Percentiles rank a stretch among this genome's conserved stretches.
Evolutionary conservation across 1,140 invertebrate genomes (phyloP).

Genomic region (Euura lappo): DNA sequence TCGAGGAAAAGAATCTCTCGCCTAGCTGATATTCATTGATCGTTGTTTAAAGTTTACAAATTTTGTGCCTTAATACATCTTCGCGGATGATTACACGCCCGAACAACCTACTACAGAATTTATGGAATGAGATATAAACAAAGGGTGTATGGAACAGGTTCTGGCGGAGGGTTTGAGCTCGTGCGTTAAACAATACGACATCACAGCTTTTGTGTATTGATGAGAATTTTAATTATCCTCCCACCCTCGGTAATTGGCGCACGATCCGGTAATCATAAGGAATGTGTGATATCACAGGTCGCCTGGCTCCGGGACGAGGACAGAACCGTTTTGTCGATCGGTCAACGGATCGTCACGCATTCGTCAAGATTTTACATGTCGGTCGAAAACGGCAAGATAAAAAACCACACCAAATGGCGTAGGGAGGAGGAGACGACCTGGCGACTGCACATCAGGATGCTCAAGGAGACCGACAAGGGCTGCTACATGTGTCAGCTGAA

Average conservation of each 20-base stretch:
- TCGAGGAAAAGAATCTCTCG: neutral
- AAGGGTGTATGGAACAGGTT: neutral
- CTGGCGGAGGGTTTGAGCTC: neutral
- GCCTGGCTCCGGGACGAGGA: constrained; percentile 66
- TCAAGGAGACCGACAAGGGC: constrained; percentile 60
- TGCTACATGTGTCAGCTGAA: constrained; percentile 92
- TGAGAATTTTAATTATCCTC: neutral
- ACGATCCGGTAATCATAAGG: too few species aligned
- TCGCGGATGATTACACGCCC: neutral
- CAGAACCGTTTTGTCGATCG: constrained; percentile 66
- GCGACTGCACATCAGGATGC: constrained; percentile 62
- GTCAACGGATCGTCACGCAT: constrained; percentile 64
- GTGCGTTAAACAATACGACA: neutral
- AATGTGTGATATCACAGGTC: constrained; percentile 51
- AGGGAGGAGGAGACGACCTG: constrained; percentile 56
- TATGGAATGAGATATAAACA: constrained; percentile 2
- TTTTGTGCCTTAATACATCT: neutral
- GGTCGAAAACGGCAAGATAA: constrained; percentile 54
- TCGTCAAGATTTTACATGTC: constrained; percentile 62
- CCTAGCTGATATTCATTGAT: neutral
- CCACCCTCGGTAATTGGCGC: too few species aligned
- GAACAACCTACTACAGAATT: neutral
- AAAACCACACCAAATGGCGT: constrained; percentile 43
- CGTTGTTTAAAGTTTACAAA: neutral
- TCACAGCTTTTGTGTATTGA: neutral